Evolutionary conservation across 1,140 invertebrate genomes (phyloP), one percentile per base, ranked within the genome.

Genomic region (Meteorus sp.): DNA sequence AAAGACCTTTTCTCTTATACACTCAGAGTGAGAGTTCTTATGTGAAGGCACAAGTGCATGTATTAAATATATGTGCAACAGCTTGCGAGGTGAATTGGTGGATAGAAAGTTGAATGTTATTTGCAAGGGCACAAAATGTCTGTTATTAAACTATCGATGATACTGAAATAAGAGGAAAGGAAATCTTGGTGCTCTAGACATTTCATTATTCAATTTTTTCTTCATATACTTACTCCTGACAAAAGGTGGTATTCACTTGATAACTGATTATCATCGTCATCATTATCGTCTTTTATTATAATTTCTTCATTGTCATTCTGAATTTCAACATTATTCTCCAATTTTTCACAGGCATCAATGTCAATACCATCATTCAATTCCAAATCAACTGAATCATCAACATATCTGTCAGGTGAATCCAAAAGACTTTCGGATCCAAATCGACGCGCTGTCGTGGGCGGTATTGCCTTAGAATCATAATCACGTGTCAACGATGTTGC

Each of bases 391-490:
- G 31, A n/a, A n/a, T n/a, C 31, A 52, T 33, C 56, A 50, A 15
- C 47, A 37, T 37, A 29, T 20, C 17, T 51, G 27, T 59, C 56
- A 27, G 37, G 4, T 19, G 48, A 52, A 44, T 59, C 56, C 17
- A 59, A 41, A 15, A 59, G 23, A 45, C 56, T 59, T 31, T 59
- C 56, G 2, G 56, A 59, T 17, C 56, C 56, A 52, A 59, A 59
- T 52, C 37, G 19, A 15, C 48, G 37, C 3, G 56, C 25, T 22
- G 56, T 52, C 13, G 39, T 27, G 13, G 31, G 13, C 17, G 35
- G 23, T 6, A 17, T 51, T 13, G 19, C 19, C n/a, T 33, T 15
- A 27, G 35, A 47, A n/a, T 59, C 39, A 20, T 22, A 44, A 20
- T 51, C 17, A n/a, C 56, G 27, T 2, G 47, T 59, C 37, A 59